These are phyloP conservation scores for Plectrocnemia conspersa DNA, from an alignment of 1,140 invertebrate species.

Conservation along the genomic window DNA sequence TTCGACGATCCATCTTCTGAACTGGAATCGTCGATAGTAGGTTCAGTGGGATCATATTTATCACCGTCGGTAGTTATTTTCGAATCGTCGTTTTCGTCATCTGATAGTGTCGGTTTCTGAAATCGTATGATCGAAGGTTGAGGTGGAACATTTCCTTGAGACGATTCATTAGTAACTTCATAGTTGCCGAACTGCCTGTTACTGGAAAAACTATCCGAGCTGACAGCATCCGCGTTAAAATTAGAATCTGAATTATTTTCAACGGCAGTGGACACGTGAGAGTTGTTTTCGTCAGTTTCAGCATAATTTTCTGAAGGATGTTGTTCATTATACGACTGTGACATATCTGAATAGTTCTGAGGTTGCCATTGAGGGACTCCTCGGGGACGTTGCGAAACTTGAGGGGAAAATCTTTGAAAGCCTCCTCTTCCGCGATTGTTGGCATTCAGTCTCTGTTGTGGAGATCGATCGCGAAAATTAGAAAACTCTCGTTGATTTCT, in stretches of 20 bases:
- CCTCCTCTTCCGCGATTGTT: slow-evolving; percentile 22
- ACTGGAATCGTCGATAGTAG: slow-evolving; percentile 52
- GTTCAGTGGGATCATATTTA: slow-evolving; percentile 62
- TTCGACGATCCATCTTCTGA: slow-evolving; percentile 37
- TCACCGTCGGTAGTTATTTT: slow-evolving; percentile 60
- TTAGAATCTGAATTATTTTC: slow-evolving; percentile 6
- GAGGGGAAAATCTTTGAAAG: slow-evolving; percentile 19
- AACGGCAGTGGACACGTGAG: slow-evolving; percentile 12
- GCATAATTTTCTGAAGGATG: not conserved
- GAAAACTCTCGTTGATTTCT: slow-evolving; percentile 21
- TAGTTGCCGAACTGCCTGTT: slow-evolving; percentile 5
- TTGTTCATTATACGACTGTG: not conserved
- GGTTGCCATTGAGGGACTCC: slow-evolving; percentile 23
- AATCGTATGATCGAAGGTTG: slow-evolving; percentile 54
- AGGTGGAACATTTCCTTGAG: slow-evolving; percentile 40
- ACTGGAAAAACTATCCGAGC: not conserved
- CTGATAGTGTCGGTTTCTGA: slow-evolving; percentile 47
- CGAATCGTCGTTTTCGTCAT: slow-evolving; percentile 60
- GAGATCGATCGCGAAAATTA: slow-evolving; percentile 26
- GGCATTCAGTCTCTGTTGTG: slow-evolving; percentile 6
- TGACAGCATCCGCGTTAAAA: slow-evolving; percentile 1
- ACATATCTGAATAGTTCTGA: slow-evolving; percentile 14
- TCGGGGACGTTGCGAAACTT: slow-evolving; percentile 8
- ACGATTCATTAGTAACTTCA: slow-evolving; percentile 17
- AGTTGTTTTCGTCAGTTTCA: not conserved